Conservation (phyloP, 2,797 vertebrate species). For the Epinephelus malabaricus region DNA sequence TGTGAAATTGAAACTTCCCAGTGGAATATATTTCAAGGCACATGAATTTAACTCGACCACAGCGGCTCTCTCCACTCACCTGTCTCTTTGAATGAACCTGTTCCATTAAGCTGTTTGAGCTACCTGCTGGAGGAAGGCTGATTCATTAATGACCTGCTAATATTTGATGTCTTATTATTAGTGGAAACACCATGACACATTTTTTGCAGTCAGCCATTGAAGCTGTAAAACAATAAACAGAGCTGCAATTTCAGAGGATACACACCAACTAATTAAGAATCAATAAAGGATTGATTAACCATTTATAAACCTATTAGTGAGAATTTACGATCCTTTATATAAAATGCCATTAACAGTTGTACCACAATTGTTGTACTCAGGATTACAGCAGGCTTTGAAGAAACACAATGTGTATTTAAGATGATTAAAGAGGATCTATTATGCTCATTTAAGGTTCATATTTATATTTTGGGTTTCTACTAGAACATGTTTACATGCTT, state of each 20-base stretch:
- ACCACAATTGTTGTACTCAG: neutral
- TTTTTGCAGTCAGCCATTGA: constrained; percentile 4
- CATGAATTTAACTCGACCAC: neutral
- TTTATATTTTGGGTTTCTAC: no score
- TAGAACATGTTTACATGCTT: no score
- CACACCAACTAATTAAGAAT: neutral
- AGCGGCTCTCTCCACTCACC: neutral
- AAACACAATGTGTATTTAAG: neutral
- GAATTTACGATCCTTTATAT: neutral
- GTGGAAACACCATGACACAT: constrained; percentile 1
- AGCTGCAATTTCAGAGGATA: constrained; percentile 6
- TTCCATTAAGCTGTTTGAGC: neutral
- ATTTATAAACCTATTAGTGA: neutral
- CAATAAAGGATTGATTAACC: neutral
- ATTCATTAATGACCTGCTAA: constrained; percentile 4
- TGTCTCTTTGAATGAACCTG: neutral
- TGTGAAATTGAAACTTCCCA: neutral
- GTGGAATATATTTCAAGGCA: neutral
- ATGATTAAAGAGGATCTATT: neutral
- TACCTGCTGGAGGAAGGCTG: neutral
- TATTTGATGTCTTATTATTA: constrained; percentile 12
- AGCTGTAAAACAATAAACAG: constrained; percentile 6
- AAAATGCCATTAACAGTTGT: neutral
- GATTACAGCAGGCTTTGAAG: neutral
- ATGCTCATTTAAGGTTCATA: no score